Evolutionary conservation across 2,888 invertebrate species (phyloP).

Genomic region (Romanomermis culicivorax): DNA sequence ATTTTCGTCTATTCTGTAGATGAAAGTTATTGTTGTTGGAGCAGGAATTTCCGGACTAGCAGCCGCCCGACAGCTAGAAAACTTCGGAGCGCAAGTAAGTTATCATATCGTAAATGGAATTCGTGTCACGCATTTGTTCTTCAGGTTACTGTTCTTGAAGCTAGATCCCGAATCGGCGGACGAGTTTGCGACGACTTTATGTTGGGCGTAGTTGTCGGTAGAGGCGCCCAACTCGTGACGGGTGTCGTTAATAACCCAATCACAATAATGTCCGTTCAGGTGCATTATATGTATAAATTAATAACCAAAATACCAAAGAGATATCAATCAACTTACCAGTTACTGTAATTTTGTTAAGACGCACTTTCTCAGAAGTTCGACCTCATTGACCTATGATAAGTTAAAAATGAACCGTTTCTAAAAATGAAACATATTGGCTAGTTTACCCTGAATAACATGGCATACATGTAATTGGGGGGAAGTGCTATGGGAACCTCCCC

Average conservation of each 20-base stretch:
- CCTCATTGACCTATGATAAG: too few relatives aligned
- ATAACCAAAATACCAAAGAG: too few relatives aligned
- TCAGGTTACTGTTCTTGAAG: conserved; percentile 33
- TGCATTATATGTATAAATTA: conserved; percentile 14
- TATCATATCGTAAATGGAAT: not conserved
- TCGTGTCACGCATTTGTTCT: not conserved
- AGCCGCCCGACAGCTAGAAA: conserved; percentile 32
- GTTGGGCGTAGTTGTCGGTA: conserved; percentile 26
- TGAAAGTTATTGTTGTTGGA: conserved; percentile 32
- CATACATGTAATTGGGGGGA: too few relatives aligned
- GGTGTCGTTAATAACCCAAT: conserved; percentile 35
- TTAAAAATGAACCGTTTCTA: too few relatives aligned
- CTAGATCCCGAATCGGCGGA: conserved; percentile 32
- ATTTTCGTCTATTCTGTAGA: conserved; percentile 13
- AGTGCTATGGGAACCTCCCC: too few relatives aligned
- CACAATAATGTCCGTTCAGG: conserved; percentile 33
- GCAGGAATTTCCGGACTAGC: conserved; percentile 34
- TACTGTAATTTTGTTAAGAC: not conserved
- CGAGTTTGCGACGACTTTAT: conserved; percentile 28
- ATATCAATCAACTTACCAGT: too few relatives aligned
- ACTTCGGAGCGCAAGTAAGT: conserved; percentile 31
- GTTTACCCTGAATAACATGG: too few relatives aligned
- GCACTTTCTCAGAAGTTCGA: too few relatives aligned
- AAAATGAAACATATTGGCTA: too few relatives aligned
- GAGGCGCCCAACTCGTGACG: conserved; percentile 33